These are phyloP conservation scores for Diarsia rubi DNA, from an alignment of 2,888 invertebrate species.

Conservation along the genomic window DNA sequence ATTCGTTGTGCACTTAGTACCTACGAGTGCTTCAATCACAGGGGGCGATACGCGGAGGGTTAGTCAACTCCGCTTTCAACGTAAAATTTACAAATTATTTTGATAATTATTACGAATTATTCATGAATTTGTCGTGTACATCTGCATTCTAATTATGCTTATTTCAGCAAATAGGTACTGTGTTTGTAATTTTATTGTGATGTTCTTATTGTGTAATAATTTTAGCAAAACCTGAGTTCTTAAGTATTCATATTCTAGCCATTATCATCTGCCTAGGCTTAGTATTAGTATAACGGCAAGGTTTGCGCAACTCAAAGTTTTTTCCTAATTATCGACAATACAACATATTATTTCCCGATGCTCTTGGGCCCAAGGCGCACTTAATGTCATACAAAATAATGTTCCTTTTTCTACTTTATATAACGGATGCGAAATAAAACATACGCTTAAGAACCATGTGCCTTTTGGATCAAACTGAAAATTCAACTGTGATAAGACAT, in stretches of 20 bases:
- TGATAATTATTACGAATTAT: constrained; percentile 60
- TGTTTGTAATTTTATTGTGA: constrained; percentile 1
- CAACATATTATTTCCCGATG: no score
- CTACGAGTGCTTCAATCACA: constrained; percentile 69
- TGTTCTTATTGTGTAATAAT: not conserved
- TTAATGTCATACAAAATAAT: no score
- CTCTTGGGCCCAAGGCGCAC: no score
- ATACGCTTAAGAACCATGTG: not conserved
- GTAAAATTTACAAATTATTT: constrained; percentile 66
- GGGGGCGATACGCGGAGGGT: constrained; percentile 56
- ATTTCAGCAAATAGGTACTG: not conserved
- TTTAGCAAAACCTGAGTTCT: not conserved
- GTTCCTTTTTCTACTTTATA: no score
- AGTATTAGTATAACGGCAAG: no score
- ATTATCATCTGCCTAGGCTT: no score
- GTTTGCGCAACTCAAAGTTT: no score
- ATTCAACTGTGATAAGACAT: not conserved
- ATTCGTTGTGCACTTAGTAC: constrained; percentile 79
- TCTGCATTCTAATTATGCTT: constrained; percentile 31
- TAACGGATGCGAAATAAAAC: no score
- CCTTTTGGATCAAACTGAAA: not conserved
- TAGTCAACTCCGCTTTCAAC: constrained; percentile 54
- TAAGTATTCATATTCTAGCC: no score
- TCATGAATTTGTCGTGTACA: constrained; percentile 44
- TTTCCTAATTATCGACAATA: no score